These are phyloP conservation scores for Cephalopterus ornatus DNA, from an alignment of 2,113 vertebrate genomes.

Conservation along the genomic window DNA sequence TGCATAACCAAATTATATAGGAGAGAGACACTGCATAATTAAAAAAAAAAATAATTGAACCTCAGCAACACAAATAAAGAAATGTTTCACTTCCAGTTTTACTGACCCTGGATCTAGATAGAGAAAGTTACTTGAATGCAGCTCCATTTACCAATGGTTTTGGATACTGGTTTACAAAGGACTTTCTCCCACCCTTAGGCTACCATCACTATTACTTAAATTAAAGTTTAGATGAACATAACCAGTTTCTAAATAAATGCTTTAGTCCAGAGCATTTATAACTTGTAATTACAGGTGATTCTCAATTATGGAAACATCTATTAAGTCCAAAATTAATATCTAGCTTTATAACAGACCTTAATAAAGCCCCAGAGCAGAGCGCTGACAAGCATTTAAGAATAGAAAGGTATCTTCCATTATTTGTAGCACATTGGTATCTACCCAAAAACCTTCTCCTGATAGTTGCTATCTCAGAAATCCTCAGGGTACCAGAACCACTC, in stretches of 20 bases:
- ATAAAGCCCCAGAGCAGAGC: neutral
- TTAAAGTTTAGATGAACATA: neutral
- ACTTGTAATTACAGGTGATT: neutral
- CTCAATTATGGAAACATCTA: neutral
- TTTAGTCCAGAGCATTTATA: neutral
- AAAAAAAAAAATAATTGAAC: neutral
- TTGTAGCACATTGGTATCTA: neutral
- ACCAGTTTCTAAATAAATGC: neutral
- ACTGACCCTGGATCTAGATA: neutral
- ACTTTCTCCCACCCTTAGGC: neutral
- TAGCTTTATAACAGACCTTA: neutral
- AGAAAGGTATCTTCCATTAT: neutral
- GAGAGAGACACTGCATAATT: neutral
- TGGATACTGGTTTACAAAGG: neutral
- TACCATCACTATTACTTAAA: neutral
- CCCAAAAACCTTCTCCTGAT: neutral
- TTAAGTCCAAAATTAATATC: neutral
- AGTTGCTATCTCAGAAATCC: slow-evolving; percentile 10
- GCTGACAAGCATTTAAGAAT: neutral
- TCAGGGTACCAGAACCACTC: slow-evolving; percentile 38
- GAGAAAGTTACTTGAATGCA: neutral
- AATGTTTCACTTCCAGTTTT: neutral
- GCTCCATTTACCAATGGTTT: neutral
- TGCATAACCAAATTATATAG: neutral
- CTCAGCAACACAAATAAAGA: neutral